A percentile compares a stretch with the other conserved stretches of the same genome.
Evolutionary conservation across 1,140 invertebrate genomes (phyloP).

Genomic region (Thereuonema tuberculata): DNA sequence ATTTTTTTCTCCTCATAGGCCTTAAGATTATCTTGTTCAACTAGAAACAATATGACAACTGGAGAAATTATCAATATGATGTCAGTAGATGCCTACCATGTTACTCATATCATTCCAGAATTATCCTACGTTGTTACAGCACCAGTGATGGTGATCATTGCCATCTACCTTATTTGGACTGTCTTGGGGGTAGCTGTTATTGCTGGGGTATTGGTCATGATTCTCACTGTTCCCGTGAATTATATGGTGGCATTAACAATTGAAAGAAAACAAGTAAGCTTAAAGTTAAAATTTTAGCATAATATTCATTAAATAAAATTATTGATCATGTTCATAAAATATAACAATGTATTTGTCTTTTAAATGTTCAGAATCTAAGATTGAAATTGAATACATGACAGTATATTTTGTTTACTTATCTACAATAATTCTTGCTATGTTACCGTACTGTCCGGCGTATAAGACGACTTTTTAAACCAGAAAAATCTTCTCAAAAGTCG

Average conservation of each 20-base stretch:
- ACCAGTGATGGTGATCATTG: slow-evolving; percentile 74
- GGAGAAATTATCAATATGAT: slow-evolving; percentile 88
- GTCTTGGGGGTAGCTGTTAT: slow-evolving; percentile 53
- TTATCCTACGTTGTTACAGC: slow-evolving; percentile 44
- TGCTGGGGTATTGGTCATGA: slow-evolving; percentile 80
- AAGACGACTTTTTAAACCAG: too few species aligned
- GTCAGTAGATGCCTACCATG: slow-evolving; percentile 70
- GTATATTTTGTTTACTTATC: too few species aligned
- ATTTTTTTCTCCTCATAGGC: slow-evolving; percentile 21
- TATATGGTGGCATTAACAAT: slow-evolving; percentile 36
- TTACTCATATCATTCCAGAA: slow-evolving; percentile 74
- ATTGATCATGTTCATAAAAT: too few species aligned
- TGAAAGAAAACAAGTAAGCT: neutral
- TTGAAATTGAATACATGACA: too few species aligned
- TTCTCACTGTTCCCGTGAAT: slow-evolving; percentile 79
- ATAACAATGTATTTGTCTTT: too few species aligned
- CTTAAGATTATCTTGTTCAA: slow-evolving; percentile 25
- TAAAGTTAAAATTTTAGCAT: too few species aligned
- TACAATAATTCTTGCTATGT: too few species aligned
- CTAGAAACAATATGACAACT: slow-evolving; percentile 48
- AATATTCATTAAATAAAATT: too few species aligned
- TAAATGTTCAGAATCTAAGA: too few species aligned
- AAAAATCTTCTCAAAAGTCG: too few species aligned
- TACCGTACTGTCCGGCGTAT: too few species aligned
- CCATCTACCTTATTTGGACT: slow-evolving; percentile 79